Evolutionary conservation across 2,797 vertebrate genomes (phyloP).

Genomic region (Yasuhikotakia modesta): DNA sequence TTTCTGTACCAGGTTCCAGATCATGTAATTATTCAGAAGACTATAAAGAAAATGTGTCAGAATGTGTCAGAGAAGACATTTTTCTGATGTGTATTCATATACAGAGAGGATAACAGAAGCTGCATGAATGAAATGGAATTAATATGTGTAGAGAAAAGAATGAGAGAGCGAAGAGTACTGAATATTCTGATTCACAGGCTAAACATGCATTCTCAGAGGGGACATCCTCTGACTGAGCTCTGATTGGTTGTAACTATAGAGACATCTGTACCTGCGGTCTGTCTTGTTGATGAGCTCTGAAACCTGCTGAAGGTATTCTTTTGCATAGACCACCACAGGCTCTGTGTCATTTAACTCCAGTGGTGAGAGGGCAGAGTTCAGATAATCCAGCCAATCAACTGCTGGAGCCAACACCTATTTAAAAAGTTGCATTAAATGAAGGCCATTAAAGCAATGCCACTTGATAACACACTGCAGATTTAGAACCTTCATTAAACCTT

Average conservation of each 20-base stretch:
- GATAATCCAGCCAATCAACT: conserved; percentile 92
- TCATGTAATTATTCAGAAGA: conserved; percentile 94
- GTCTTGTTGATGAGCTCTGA: conserved; percentile 93
- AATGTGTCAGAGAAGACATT: background rate
- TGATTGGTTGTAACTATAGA: background rate
- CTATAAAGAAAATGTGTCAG: conserved; percentile 70
- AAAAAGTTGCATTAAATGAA: background rate
- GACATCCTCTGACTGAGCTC: conserved; percentile 2
- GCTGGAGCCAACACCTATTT: conserved; percentile 83
- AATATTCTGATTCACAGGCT: conserved; percentile 27
- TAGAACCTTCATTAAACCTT: no score
- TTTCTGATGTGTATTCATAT: no score
- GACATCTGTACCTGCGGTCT: conserved; percentile 78
- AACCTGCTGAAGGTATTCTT: conserved; percentile 89
- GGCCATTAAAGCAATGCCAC: no score
- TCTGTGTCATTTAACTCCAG: conserved; percentile 88
- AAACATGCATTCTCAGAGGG: background rate
- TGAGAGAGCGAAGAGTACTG: background rate
- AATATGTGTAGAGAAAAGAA: no score
- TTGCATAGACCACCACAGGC: conserved; percentile 90
- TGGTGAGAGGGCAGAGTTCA: conserved; percentile 84
- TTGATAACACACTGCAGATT: no score
- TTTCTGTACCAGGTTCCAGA: conserved; percentile 97
- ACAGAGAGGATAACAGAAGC: background rate
- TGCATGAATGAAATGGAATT: no score